Conservation (phyloP, 2,113 vertebrate genomes). For the Cephalopholis sonnerati region DNA sequence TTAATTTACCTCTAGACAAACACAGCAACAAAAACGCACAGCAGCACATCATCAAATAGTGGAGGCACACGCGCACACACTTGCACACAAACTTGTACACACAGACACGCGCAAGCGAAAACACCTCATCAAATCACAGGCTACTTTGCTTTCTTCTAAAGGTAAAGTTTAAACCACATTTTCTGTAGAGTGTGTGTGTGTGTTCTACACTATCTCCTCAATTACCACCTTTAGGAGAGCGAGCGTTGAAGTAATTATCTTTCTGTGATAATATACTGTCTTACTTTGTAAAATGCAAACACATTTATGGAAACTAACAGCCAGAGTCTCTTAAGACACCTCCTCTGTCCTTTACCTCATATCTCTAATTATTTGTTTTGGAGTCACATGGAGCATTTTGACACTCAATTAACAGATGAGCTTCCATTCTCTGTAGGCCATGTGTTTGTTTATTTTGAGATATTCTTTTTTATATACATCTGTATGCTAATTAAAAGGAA, state of each 20-base stretch:
- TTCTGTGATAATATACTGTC: constrained; percentile 35
- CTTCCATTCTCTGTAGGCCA: constrained; percentile 36
- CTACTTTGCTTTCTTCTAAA: constrained; percentile 37
- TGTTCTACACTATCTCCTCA: constrained; percentile 23
- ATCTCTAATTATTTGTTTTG: constrained; percentile 70
- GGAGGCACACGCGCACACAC: constrained; percentile 46
- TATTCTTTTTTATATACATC: constrained; percentile 49
- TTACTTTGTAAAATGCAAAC: constrained; percentile 41
- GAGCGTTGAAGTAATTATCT: constrained; percentile 45
- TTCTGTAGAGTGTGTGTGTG: neutral
- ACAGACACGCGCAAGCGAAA: constrained; percentile 22
- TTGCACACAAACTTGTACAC: constrained; percentile 30
- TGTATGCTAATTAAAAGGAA: constrained; percentile 60
- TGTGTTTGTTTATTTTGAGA: constrained; percentile 66
- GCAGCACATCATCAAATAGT: constrained; percentile 74
- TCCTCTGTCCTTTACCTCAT: constrained; percentile 57
- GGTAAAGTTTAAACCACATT: constrained; percentile 45
- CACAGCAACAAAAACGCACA: constrained; percentile 75
- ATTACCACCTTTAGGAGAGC: constrained; percentile 42
- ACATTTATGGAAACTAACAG: constrained; percentile 43
- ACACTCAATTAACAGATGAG: constrained; percentile 69
- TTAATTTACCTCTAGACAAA: constrained; percentile 82
- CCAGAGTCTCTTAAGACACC: constrained; percentile 44
- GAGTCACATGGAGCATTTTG: constrained; percentile 56
- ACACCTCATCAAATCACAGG: constrained; percentile 48